These are phyloP conservation scores for Apteryx mantelli DNA, from an alignment of 2,113 vertebrate species.

Conservation along the genomic window DNA sequence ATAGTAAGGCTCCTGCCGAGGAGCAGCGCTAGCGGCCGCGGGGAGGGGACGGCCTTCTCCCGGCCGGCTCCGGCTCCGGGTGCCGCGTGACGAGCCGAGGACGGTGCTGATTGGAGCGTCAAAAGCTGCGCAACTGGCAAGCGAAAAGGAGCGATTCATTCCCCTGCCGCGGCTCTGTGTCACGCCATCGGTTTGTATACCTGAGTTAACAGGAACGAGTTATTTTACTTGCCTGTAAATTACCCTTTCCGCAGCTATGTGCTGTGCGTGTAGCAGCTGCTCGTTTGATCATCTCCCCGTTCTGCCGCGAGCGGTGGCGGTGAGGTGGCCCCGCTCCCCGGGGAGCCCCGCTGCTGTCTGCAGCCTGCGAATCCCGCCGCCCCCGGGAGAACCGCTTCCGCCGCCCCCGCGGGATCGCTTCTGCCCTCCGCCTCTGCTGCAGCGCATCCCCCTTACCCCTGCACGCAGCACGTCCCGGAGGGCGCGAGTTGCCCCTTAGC, in stretches of 20 bases:
- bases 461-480: not conserved
- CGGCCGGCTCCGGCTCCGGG: accelerated
- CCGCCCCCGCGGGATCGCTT: too few species aligned
- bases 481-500: not conserved
- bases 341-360: not conserved
- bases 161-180: not conserved
- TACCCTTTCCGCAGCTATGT: not conserved
- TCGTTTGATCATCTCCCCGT: not conserved
- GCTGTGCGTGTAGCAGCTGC: not conserved
- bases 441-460: too few species aligned
- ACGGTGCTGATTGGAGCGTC: not conserved
- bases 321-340: too few species aligned
- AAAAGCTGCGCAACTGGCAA: accelerated
- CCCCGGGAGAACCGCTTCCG: too few species aligned
- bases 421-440: too few species aligned
- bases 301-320: not conserved
- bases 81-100: not conserved
- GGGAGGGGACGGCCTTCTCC: not conserved
- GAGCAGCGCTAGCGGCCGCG: accelerated
- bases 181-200: not conserved
- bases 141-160: not conserved
- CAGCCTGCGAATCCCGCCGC: too few species aligned
- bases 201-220: not conserved
- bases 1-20: not conserved
- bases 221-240: not conserved